Percentiles rank a stretch among this genome's conserved stretches.
phyloP scores from a whole-genome alignment of 2,113 vertebrate genomes.

The Corythornis cristatus region DNA sequence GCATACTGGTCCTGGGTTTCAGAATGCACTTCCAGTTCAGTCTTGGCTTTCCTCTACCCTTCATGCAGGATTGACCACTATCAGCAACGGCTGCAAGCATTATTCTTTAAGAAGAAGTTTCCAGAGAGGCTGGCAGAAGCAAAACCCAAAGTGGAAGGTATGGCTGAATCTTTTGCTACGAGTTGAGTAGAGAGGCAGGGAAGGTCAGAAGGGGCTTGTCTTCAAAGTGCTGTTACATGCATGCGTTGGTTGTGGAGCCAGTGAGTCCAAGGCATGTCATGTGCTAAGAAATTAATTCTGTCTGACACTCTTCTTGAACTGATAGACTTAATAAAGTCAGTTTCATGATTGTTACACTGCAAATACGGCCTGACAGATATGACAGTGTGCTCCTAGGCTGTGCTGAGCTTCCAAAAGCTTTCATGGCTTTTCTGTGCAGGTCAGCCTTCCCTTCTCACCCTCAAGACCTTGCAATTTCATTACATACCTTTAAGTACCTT shows the following conservation, averaged over 20 bases:
- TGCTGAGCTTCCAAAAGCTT: not conserved
- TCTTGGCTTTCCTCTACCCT: not conserved
- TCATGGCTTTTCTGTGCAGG: not conserved
- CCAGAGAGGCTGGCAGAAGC: slow-evolving; percentile 89
- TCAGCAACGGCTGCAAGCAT: slow-evolving; percentile 91
- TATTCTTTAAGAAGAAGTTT: slow-evolving; percentile 97
- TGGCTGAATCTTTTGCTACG: not conserved
- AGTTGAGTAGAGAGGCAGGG: not conserved
- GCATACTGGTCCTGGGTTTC: not conserved
- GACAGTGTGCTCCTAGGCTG: not conserved
- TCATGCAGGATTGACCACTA: slow-evolving; percentile 90
- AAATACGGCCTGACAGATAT: not conserved
- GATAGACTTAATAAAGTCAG: not conserved
- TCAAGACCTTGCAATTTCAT: not conserved
- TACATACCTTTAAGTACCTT: not conserved
- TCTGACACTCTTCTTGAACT: not conserved
- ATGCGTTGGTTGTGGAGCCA: not conserved
- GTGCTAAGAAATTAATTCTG: not conserved
- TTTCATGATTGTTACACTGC: not conserved
- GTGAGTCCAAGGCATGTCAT: not conserved
- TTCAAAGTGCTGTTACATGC: not conserved
- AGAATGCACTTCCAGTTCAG: not conserved
- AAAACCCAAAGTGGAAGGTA: slow-evolving; percentile 94
- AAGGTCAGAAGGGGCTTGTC: not conserved
- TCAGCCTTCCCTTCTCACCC: not conserved